These are phyloP conservation scores for Odiellus spinosus DNA, from an alignment of 2,888 invertebrate species.

Conservation along the genomic window DNA sequence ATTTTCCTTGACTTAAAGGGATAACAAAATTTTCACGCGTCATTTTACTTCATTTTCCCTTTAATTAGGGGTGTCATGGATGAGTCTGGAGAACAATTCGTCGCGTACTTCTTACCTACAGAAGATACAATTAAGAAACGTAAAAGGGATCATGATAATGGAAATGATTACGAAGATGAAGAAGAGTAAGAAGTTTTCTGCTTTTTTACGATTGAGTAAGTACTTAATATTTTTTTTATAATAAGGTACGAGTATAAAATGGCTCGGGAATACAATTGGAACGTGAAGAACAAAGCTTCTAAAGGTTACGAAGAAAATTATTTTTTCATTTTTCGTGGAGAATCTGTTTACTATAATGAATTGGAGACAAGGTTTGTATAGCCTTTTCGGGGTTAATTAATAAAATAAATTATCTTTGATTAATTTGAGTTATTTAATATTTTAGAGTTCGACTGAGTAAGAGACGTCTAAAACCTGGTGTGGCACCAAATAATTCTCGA, in stretches of 20 bases:
- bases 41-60: constrained; percentile 12
- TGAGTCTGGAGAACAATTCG: constrained; percentile 96
- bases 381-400: not conserved
- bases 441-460: constrained; percentile 76
- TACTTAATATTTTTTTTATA: not conserved
- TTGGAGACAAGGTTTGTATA: constrained; percentile 19
- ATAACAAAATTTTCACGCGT: no score
- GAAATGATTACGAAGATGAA: constrained; percentile 65
- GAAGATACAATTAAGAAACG: constrained; percentile 81
- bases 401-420: not conserved
- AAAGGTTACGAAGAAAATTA: constrained; percentile 95
- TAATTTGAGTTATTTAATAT: not conserved
- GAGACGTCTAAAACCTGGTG: constrained; percentile 60
- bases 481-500: constrained; percentile 53
- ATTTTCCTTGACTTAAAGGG: no score
- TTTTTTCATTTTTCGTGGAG: constrained; percentile 77
- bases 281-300: constrained; percentile 89
- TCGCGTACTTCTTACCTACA: constrained; percentile 93
- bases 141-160: constrained; percentile 57
- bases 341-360: constrained; percentile 57
- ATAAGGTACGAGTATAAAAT: constrained; percentile 76
- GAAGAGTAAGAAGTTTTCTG: constrained; percentile 41
- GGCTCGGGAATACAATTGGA: constrained; percentile 98
- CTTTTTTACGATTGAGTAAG: constrained; percentile 15
- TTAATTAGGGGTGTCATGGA: constrained; percentile 87